Conservation (phyloP, 2,888 invertebrate genomes). For the Sesamia inferens region DNA sequence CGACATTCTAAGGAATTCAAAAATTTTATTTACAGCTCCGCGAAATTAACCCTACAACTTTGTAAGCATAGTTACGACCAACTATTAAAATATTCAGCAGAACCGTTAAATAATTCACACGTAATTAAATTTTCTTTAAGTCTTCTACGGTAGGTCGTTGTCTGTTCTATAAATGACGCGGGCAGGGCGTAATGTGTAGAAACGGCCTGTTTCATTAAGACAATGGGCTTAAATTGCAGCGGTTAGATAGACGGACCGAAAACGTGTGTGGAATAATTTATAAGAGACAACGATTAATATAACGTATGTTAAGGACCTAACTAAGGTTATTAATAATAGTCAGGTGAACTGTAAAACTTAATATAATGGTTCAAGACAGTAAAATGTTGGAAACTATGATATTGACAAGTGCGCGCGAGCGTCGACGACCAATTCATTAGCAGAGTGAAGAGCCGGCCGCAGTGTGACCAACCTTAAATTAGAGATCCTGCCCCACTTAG, state of each 20-base stretch:
- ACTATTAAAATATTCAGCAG: conserved; percentile 24
- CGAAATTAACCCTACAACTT: background rate
- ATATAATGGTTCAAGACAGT: too few species aligned
- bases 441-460: too few species aligned
- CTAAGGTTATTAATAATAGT: too few species aligned
- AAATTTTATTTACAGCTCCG: background rate
- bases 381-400: too few species aligned
- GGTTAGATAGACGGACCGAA: conserved; percentile 82
- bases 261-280: conserved; percentile 59
- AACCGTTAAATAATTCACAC: conserved; percentile 42
- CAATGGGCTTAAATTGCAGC: conserved; percentile 87
- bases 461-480: too few species aligned
- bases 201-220: conserved; percentile 86
- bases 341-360: too few species aligned
- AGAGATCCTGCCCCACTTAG: too few species aligned
- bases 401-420: too few species aligned
- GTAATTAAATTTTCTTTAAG: conserved; percentile 55
- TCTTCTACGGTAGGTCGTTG: conserved; percentile 52
- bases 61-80: background rate
- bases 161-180: conserved; percentile 75
- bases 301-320: background rate
- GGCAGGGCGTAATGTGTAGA: conserved; percentile 78
- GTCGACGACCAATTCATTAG: too few species aligned
- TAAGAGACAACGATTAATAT: conserved; percentile 27
- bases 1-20: background rate